These are phyloP conservation scores for Thrips palmi DNA, from an alignment of 1,140 invertebrate genomes.

Conservation along the genomic window DNA sequence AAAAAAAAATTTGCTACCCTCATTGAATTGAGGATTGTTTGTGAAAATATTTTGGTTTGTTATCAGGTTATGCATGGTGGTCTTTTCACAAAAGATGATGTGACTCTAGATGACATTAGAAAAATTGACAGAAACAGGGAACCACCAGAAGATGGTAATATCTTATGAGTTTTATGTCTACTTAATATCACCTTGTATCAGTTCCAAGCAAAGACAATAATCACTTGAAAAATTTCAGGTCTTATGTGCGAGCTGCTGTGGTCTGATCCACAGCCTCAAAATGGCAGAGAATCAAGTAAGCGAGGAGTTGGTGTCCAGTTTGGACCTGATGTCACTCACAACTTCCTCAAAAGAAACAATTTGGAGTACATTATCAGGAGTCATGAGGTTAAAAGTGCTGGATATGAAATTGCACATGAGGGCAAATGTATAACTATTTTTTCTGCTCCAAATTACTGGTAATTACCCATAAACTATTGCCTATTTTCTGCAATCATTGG, in stretches of 20 bases:
- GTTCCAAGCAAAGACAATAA: neutral
- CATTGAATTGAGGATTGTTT: conserved; percentile 2
- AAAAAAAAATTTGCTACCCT: neutral
- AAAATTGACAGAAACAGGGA: conserved; percentile 81
- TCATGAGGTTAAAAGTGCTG: conserved; percentile 95
- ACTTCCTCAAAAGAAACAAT: conserved; percentile 69
- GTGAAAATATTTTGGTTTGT: neutral
- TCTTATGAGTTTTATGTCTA: neutral
- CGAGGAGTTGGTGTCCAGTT: conserved; percentile 96
- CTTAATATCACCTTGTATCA: neutral
- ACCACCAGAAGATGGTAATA: conserved; percentile 81
- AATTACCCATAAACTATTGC: conserved; percentile 16
- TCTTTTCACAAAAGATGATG: conserved; percentile 72
- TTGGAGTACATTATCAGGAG: conserved; percentile 89
- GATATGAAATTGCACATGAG: conserved; percentile 87
- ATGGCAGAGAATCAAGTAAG: conserved; percentile 79
- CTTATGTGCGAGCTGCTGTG: conserved; percentile 95
- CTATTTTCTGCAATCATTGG: neutral
- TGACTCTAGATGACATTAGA: conserved; percentile 80
- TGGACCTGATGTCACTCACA: conserved; percentile 88
- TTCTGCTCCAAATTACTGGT: conserved; percentile 99
- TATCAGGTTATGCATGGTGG: conserved; percentile 82
- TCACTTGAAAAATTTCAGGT: conserved; percentile 23
- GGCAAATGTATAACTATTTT: conserved; percentile 92
- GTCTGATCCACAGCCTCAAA: conserved; percentile 89